Evolutionary conservation across 2,797 vertebrate species (phyloP).

Genomic region (Staurois parvus): DNA sequence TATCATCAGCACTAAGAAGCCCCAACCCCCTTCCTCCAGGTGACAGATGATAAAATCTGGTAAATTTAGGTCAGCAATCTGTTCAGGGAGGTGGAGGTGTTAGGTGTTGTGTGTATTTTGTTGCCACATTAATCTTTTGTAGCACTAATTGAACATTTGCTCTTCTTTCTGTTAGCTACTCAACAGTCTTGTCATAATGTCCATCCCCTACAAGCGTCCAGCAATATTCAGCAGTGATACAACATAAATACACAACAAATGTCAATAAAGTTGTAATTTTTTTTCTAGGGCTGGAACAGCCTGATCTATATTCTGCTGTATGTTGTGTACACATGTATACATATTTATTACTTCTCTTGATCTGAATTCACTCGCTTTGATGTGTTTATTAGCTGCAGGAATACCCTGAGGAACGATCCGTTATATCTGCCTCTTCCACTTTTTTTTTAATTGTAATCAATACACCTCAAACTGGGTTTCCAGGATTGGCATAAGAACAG

Average conservation of each 20-base stretch:
- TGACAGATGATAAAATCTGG: neutral
- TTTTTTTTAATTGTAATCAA: conserved; percentile 48
- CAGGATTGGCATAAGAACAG: neutral
- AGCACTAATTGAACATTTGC: conserved; percentile 6
- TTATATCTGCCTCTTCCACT: neutral
- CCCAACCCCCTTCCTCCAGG: too few species aligned
- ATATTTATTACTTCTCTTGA: conserved; percentile 54
- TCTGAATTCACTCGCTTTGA: conserved; percentile 26
- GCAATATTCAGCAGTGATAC: neutral
- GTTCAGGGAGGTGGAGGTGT: neutral
- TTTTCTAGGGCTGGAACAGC: conserved; percentile 17
- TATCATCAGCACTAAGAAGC: too few species aligned
- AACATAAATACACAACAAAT: conserved; percentile 27
- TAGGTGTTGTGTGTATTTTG: neutral
- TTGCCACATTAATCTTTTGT: conserved; percentile 32
- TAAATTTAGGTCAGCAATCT: conserved; percentile 31
- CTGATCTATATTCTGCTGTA: conserved; percentile 22
- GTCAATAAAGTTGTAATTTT: conserved; percentile 47
- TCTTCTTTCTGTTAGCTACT: conserved; percentile 10
- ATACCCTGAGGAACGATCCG: conserved; percentile 30
- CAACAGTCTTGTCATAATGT: conserved; percentile 7
- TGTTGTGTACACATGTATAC: conserved; percentile 41
- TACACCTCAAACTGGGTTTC: conserved; percentile 20
- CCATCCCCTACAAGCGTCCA: conserved; percentile 5
- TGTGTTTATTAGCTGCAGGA: conserved; percentile 52